Evolutionary conservation across 2,113 vertebrate genomes (phyloP).

Genomic region (Melospiza georgiana): DNA sequence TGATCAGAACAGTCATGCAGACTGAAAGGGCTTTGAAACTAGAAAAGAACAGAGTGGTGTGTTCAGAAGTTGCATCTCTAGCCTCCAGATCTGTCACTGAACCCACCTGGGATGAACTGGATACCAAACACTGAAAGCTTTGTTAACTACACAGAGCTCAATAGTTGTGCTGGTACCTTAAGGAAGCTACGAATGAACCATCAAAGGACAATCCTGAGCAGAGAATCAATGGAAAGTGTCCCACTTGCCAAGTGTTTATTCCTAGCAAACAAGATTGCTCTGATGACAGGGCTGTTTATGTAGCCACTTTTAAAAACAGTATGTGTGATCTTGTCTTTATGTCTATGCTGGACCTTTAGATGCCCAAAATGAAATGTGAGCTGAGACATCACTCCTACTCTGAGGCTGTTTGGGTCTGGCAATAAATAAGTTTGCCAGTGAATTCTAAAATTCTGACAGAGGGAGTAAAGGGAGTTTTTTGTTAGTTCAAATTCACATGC

Average conservation of each 20-base stretch:
- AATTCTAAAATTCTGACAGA: constrained; percentile 17
- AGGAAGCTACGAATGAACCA: neutral
- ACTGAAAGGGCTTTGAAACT: constrained; percentile 37
- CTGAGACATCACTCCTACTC: neutral
- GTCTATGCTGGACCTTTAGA: neutral
- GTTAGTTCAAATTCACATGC: neutral
- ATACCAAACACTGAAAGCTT: neutral
- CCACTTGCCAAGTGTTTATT: constrained; percentile 19
- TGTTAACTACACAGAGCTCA: neutral
- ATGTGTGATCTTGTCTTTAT: neutral
- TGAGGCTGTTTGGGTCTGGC: neutral
- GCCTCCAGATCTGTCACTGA: constrained; percentile 13
- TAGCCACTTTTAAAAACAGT: neutral
- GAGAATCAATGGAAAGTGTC: neutral
- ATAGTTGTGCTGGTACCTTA: neutral
- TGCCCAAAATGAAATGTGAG: neutral
- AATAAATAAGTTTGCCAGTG: neutral
- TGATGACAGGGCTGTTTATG: neutral
- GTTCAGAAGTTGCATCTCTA: constrained; percentile 6
- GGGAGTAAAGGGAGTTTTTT: neutral
- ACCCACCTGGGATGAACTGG: constrained; percentile 4
- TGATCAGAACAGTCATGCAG: constrained; percentile 30
- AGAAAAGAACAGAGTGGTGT: neutral
- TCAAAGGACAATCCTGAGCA: neutral
- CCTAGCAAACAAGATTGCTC: neutral